Conservation (phyloP, 2,113 vertebrate species). For the Sceloporus undulatus region DNA sequence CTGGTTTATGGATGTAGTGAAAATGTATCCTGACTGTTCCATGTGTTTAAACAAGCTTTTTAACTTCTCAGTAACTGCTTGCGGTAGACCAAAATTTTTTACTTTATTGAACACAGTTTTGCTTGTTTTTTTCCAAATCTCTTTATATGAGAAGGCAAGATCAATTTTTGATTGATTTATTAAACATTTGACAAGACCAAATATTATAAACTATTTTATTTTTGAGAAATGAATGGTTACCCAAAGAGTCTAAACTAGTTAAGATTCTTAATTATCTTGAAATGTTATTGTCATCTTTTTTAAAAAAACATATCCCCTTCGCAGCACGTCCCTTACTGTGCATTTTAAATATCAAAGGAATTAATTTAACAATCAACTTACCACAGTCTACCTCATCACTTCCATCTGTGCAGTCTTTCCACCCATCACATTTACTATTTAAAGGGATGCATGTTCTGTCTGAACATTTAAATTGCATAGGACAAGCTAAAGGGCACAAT, state of each 20-base stretch:
- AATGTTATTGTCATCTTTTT: not conserved
- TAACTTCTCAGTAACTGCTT: not conserved
- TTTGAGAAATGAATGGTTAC: not conserved
- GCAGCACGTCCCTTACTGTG: not conserved
- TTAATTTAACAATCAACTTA: constrained; percentile 54
- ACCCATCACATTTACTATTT: constrained; percentile 78
- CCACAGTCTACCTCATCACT: constrained; percentile 77
- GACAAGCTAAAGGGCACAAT: constrained; percentile 70
- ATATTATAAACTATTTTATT: not conserved
- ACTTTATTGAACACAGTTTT: not conserved
- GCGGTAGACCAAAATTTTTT: not conserved
- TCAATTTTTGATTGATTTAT: not conserved
- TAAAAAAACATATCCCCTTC: not conserved
- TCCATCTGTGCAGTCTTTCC: constrained; percentile 76
- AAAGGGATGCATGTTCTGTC: constrained; percentile 76
- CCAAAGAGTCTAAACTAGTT: too few relatives aligned
- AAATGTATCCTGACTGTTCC: not conserved
- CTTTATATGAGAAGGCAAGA: not conserved
- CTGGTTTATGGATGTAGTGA: not conserved
- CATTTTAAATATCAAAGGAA: not conserved
- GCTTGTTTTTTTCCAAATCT: not conserved
- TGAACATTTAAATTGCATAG: constrained; percentile 81
- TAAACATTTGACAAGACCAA: not conserved
- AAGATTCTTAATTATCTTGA: not conserved
- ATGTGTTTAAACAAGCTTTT: not conserved